These are phyloP conservation scores for Monochamus alternatus DNA, from an alignment of 2,888 invertebrate genomes.

Conservation along the genomic window DNA sequence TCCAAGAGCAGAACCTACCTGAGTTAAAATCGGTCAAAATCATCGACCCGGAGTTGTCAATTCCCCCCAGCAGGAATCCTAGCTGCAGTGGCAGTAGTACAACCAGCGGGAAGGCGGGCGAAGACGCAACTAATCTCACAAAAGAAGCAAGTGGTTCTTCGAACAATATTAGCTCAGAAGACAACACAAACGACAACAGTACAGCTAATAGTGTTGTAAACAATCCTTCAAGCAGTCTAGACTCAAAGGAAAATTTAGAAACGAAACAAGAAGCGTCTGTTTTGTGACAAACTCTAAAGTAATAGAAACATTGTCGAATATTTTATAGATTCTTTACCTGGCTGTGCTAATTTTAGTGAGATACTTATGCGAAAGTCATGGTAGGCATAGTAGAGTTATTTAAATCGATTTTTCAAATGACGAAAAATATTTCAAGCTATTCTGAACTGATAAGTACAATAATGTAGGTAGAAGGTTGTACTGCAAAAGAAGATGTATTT, in stretches of 20 bases:
- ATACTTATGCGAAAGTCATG: too few species aligned
- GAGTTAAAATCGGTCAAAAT: constrained; percentile 51
- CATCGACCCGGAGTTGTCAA: constrained; percentile 44
- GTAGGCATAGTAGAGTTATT: not conserved
- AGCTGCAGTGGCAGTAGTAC: not conserved
- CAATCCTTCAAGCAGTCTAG: not conserved
- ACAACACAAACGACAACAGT: too few species aligned
- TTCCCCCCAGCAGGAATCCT: not conserved
- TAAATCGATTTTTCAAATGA: not conserved
- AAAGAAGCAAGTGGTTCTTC: constrained; percentile 11
- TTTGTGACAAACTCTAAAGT: not conserved
- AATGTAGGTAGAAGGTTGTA: too few species aligned
- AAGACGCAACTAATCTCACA: not conserved
- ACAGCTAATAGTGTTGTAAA: not conserved
- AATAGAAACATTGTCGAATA: constrained; percentile 7
- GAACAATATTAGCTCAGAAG: not conserved
- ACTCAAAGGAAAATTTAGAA: not conserved
- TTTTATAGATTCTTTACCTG: constrained; percentile 8
- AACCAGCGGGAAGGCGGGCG: not conserved
- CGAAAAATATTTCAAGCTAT: too few species aligned
- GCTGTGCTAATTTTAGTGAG: constrained; percentile 22
- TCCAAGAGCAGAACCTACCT: constrained; percentile 45
- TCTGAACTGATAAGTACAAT: too few species aligned
- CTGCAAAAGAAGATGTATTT: too few species aligned
- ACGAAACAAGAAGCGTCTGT: not conserved